phyloP scores from a whole-genome alignment of 2,113 vertebrate genomes.

The Varanus salvator region DNA sequence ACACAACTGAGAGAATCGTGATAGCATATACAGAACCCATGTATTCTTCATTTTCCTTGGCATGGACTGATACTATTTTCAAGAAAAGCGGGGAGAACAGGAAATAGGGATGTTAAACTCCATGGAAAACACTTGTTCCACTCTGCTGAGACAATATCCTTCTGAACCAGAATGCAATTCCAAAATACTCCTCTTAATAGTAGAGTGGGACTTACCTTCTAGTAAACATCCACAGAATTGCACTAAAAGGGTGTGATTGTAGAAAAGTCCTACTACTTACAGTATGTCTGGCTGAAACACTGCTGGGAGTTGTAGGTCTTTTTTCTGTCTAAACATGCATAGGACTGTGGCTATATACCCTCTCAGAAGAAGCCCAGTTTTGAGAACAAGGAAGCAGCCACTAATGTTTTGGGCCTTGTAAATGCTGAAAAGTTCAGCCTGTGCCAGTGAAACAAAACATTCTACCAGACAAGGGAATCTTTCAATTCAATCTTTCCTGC shows the following conservation, averaged over 20 bases:
- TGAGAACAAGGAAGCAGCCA: not conserved
- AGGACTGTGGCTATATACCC: not conserved
- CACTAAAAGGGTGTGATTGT: no score
- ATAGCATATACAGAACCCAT: not conserved
- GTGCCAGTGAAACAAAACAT: conserved; percentile 5
- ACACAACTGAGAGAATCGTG: not conserved
- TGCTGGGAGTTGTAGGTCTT: not conserved
- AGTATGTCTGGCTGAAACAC: not conserved
- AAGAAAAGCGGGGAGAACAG: not conserved
- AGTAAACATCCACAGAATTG: no score
- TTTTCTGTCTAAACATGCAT: not conserved
- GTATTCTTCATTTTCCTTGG: not conserved
- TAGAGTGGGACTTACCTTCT: not conserved
- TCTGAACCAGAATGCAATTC: not conserved
- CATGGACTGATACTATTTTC: not conserved
- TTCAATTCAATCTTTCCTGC: not conserved
- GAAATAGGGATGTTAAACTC: not conserved
- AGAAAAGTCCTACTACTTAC: no score
- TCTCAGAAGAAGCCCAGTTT: not conserved
- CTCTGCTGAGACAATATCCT: not conserved
- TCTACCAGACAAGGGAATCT: not conserved
- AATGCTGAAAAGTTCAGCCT: not conserved
- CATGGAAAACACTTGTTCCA: not conserved
- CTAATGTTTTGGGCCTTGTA: not conserved
- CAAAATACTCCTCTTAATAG: not conserved